Evolutionary conservation across 2,113 vertebrate genomes (phyloP), one percentile per base, ranked within the genome.

Genomic region (Regulus satrapa): DNA sequence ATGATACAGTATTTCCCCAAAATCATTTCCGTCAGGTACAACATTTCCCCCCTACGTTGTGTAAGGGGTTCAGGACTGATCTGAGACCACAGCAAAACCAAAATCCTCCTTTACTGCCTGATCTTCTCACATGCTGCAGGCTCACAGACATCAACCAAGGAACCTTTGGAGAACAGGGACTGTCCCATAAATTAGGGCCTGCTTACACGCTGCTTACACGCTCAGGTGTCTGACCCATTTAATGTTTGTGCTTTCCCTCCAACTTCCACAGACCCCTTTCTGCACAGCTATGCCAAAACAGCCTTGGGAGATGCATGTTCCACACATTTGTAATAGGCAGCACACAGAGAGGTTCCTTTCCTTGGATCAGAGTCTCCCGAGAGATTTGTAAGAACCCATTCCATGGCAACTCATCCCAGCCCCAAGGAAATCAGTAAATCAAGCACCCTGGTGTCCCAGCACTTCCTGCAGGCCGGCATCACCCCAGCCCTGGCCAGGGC

Each of bases 361-460:
- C 85, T 71, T 78, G 64, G 21, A 43, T n/a, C 25, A 48, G 64
- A 36, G 45, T 31, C 48, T 87, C 81, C 72, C 5, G 29, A 68
- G 79, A 67, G 84, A 68, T 61, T 55, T 77, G 28, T 63, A 63
- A 87, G 91, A 87, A 61, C 29, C 36, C 64, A 41, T 45, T 84
- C 77, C 73, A 84, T 24, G 26, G 84, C 56, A 87, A 78, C 48
- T 18, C 52, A 40, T 10, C 25, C n/a, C 51, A 51, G 72, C 6
- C 48, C 83, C 52, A 20, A 0, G 13, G 94, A 68, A 72, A 81
- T 40, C 91, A 52, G 73, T 95, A 94, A 96, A 94, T 97, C 93
- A 95, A 84, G 86, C 1, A 5, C 48, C 61, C 64, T 2, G 31
- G 73, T 91, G 92, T 71, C 84, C 83, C 26, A 3, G 0, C 4